These are phyloP conservation scores for Pseudoips prasinana DNA, from an alignment of 2,888 invertebrate species.

Conservation along the genomic window DNA sequence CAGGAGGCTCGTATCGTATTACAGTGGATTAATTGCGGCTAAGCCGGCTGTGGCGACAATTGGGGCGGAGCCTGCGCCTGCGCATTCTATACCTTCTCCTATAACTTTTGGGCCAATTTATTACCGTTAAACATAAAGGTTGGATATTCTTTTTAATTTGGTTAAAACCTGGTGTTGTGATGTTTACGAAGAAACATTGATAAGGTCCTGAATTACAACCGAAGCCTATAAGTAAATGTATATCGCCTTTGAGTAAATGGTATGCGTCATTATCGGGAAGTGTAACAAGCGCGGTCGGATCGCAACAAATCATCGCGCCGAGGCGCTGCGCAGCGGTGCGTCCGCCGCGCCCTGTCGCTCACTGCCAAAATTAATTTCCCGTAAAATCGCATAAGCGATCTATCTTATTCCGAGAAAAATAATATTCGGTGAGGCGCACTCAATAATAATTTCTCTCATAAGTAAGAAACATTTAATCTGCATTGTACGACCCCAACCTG, in stretches of 20 bases:
- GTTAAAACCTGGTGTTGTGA: constrained; percentile 34
- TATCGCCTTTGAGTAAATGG: constrained; percentile 64
- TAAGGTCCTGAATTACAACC: constrained; percentile 59
- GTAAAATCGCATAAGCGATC: constrained; percentile 76
- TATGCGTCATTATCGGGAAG: constrained; percentile 68
- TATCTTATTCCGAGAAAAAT: constrained; percentile 74
- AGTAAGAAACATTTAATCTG: constrained; percentile 62
- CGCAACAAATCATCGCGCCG: constrained; percentile 67
- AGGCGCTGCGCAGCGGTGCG: constrained; percentile 33
- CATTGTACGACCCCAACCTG: constrained; percentile 50
- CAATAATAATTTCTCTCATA: constrained; percentile 61
- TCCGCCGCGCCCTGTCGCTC: constrained; percentile 64
- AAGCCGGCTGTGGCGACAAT: constrained; percentile 60
- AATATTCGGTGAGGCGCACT: constrained; percentile 57
- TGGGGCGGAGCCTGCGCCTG: constrained; percentile 48
- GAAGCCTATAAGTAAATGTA: too few species aligned
- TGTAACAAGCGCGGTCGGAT: constrained; percentile 61
- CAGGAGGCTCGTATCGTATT: constrained; percentile 75
- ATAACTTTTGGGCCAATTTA: constrained; percentile 15
- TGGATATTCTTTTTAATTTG: constrained; percentile 36
- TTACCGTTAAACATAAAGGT: constrained; percentile 11
- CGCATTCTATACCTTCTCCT: constrained; percentile 36
- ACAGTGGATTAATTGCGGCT: constrained; percentile 76
- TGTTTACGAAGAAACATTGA: constrained; percentile 53
- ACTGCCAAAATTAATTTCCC: constrained; percentile 77